These are phyloP conservation scores for Lipotes vexillifer DNA, from an alignment of 2,113 vertebrate genomes.

Conservation along the genomic window DNA sequence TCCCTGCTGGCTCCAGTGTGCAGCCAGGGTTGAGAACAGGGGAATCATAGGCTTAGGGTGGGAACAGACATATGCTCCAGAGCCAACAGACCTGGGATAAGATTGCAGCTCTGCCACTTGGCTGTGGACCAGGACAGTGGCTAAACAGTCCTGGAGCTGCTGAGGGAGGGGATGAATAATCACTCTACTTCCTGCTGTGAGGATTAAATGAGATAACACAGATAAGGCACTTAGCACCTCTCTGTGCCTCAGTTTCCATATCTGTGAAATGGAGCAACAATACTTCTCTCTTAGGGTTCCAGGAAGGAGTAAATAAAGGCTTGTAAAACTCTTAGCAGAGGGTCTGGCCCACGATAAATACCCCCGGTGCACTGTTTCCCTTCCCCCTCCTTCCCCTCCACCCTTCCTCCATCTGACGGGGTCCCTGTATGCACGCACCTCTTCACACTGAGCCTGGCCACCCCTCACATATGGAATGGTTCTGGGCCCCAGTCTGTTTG, in stretches of 20 bases:
- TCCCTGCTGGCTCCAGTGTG: neutral
- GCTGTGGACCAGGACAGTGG: neutral
- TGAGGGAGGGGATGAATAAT: accelerated
- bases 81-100: neutral
- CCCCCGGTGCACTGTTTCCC: accelerated
- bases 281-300: neutral
- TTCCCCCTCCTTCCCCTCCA: no score
- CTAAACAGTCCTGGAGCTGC: neutral
- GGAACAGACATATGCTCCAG: accelerated
- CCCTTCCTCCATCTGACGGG: neutral
- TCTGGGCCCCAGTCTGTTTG: neutral
- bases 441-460: accelerated
- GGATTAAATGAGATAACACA: neutral
- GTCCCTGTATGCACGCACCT: accelerated
- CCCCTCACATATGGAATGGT: neutral
- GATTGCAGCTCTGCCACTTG: neutral
- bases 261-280: neutral
- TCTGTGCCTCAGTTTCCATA: neutral
- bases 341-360: neutral
- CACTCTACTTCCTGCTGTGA: neutral
- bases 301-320: no score
- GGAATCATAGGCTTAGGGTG: neutral
- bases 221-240: no score
- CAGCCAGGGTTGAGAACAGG: neutral
- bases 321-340: neutral